Evolutionary conservation across 2,888 invertebrate species (phyloP).

Genomic region (Pedicia rivosa): DNA sequence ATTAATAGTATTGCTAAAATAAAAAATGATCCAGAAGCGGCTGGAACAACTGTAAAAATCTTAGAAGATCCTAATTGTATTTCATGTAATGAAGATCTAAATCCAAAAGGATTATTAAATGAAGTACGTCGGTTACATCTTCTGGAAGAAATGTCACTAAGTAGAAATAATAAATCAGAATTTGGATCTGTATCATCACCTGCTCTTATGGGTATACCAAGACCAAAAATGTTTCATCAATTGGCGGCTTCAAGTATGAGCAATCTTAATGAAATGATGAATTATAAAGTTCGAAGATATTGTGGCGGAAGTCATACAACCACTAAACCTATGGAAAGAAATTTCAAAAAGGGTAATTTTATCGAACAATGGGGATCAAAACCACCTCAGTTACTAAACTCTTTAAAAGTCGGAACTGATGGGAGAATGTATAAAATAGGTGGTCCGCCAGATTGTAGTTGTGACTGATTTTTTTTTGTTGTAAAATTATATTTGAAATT

Average conservation of each 20-base stretch:
- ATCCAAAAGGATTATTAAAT: no score
- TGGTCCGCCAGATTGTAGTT: not conserved
- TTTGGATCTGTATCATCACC: no score
- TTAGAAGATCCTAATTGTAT: constrained; percentile 17
- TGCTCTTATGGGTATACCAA: no score
- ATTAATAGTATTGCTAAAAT: not conserved
- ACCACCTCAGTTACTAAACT: not conserved
- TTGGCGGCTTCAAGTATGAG: no score
- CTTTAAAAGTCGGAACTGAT: not conserved
- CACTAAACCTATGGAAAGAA: constrained; percentile 16
- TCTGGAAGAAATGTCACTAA: constrained; percentile 4
- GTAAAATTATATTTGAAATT: no score
- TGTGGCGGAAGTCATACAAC: constrained; percentile 14
- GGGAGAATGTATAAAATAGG: not conserved
- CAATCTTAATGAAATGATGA: not conserved
- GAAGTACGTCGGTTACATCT: no score
- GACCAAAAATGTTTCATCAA: no score
- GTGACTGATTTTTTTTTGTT: no score
- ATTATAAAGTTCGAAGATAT: constrained; percentile 9
- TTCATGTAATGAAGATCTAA: constrained; percentile 20
- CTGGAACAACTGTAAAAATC: constrained; percentile 18
- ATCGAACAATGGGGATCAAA: constrained; percentile 13
- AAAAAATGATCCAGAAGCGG: constrained; percentile 20
- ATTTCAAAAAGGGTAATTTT: constrained; percentile 17
- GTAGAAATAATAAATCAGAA: no score